Conservation (phyloP, 2,113 vertebrate species). For the Myotis lucifugus region DNA sequence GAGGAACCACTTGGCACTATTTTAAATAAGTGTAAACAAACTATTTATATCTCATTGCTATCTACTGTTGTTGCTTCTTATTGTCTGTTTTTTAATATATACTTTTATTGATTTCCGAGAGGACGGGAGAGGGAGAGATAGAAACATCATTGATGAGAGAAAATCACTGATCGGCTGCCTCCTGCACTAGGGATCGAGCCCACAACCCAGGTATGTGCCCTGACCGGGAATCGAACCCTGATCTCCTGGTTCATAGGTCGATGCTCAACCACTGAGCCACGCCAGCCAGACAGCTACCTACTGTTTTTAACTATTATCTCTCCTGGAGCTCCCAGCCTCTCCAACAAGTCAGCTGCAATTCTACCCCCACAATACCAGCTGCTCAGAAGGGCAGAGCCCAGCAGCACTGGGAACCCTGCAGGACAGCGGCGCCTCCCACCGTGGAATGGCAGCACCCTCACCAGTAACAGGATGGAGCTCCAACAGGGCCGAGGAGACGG, state of each 20-base stretch:
- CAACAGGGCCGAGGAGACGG: slow-evolving; percentile 87
- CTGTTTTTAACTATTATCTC: not conserved
- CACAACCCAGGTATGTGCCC: too few species aligned
- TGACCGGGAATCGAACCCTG: too few species aligned
- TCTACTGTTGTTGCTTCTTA: not conserved
- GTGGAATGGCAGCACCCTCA: slow-evolving; percentile 53
- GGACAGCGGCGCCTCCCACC: not conserved
- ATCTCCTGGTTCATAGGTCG: too few species aligned
- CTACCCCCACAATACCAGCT: not conserved
- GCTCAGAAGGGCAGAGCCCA: not conserved
- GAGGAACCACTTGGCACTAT: not conserved
- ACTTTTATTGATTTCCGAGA: too few species aligned
- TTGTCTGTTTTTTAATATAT: too few species aligned
- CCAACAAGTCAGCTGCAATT: too few species aligned
- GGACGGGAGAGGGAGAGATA: too few species aligned
- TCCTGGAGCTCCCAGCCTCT: not conserved
- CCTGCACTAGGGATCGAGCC: too few species aligned
- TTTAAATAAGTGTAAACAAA: slow-evolving; percentile 19
- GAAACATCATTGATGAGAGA: too few species aligned
- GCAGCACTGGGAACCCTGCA: not conserved
- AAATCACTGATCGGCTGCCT: too few species aligned
- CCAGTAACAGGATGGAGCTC: slow-evolving; percentile 93
- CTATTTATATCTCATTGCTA: not conserved
- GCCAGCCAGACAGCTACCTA: too few species aligned
- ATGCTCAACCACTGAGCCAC: too few species aligned